These are phyloP conservation scores for Gallinago stenura DNA, from an alignment of 2,797 vertebrate species.

Conservation along the genomic window DNA sequence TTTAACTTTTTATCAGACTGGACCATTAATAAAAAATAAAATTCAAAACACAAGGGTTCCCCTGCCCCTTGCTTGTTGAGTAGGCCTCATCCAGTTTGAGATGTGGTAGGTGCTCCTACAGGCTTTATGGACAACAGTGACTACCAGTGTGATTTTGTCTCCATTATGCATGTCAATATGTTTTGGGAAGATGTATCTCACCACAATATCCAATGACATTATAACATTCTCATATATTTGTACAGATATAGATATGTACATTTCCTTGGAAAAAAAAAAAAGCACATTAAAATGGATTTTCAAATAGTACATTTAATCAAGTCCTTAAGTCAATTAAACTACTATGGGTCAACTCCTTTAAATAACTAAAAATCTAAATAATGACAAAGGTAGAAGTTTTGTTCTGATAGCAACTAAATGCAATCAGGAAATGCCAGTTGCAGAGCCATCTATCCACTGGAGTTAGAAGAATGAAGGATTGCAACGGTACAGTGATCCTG, in stretches of 20 bases:
- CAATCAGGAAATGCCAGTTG: not conserved
- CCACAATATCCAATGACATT: not conserved
- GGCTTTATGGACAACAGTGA: not conserved
- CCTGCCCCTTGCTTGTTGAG: not conserved
- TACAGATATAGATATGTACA: not conserved
- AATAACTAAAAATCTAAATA: not conserved
- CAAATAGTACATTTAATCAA: not conserved
- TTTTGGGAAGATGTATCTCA: not conserved
- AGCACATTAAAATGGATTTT: not conserved
- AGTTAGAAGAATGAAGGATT: not conserved
- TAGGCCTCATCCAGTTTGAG: not conserved
- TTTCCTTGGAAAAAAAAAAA: not conserved
- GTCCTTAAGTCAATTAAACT: not conserved
- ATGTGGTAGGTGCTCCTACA: not conserved
- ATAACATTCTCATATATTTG: not conserved
- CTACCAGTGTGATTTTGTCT: not conserved
- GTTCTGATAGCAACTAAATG: not conserved
- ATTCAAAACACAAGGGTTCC: not conserved
- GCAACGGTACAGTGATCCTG: not conserved
- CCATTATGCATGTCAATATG: not conserved
- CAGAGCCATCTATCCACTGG: not conserved
- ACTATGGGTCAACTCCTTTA: not conserved
- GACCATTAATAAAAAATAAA: not conserved
- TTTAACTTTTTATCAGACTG: not conserved
- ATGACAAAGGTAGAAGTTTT: not conserved